Conservation (phyloP, 1,140 invertebrate genomes). For the Holotrichia oblita region DNA sequence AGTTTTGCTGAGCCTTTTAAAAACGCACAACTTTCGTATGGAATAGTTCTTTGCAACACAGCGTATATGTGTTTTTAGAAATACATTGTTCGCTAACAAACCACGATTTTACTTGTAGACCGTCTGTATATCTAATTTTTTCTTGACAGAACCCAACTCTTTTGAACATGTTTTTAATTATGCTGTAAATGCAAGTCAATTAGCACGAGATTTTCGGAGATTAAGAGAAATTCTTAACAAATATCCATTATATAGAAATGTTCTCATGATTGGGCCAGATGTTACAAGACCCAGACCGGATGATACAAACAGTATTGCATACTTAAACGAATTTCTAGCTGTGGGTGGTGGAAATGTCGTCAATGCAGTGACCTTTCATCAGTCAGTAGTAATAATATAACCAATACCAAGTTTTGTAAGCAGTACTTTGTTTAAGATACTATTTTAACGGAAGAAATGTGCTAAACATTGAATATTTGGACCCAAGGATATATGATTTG, state of each 20-base stretch:
- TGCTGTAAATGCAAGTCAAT: constrained; percentile 65
- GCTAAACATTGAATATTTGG: constrained; percentile 71
- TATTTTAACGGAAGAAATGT: constrained; percentile 76
- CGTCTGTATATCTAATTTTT: not conserved
- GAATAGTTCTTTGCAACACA: no score
- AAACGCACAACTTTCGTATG: no score
- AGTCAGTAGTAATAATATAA: constrained; percentile 58
- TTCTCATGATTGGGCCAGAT: constrained; percentile 73
- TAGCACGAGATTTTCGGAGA: constrained; percentile 70
- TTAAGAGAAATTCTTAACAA: constrained; percentile 67
- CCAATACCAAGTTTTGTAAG: not conserved
- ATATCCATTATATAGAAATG: constrained; percentile 63
- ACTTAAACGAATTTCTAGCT: constrained; percentile 70
- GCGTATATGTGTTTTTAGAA: not conserved
- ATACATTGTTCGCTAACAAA: no score
- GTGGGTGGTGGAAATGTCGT: constrained; percentile 62
- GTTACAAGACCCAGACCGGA: constrained; percentile 66
- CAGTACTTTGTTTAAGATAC: constrained; percentile 65
- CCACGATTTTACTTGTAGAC: no score
- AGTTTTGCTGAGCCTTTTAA: no score
- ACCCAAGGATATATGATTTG: constrained; percentile 70
- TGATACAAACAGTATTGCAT: constrained; percentile 64
- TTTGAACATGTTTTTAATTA: constrained; percentile 70
- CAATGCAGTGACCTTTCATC: constrained; percentile 75
- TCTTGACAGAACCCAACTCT: constrained; percentile 68